phyloP scores from a whole-genome alignment of 1,140 invertebrate genomes.

The Lamellibrachia luymesi region DNA sequence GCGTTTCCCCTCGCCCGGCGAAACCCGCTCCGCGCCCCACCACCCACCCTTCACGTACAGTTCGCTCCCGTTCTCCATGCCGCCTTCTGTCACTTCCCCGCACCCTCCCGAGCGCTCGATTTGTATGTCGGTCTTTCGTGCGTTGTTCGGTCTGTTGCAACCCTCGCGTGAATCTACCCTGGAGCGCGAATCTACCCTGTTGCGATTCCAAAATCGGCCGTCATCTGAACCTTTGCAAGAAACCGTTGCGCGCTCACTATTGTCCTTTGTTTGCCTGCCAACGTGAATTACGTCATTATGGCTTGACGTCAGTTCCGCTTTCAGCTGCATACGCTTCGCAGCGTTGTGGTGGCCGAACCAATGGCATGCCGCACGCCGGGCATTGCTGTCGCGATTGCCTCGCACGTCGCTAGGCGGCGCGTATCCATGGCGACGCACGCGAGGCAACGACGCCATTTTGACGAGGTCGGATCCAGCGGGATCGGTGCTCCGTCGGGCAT shows the following conservation, averaged over 20 bases:
- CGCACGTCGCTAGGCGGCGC: background rate
- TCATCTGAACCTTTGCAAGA: background rate
- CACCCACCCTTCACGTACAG: background rate
- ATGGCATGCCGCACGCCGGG: background rate
- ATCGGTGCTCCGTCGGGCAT: background rate
- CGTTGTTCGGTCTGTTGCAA: background rate
- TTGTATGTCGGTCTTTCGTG: background rate
- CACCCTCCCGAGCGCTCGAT: background rate
- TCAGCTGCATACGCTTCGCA: background rate
- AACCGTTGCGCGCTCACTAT: slow-evolving; percentile 3
- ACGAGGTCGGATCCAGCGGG: background rate
- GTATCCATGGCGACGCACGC: background rate
- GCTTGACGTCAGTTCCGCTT: background rate
- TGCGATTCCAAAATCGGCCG: background rate
- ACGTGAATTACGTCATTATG: background rate
- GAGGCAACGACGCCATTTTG: background rate
- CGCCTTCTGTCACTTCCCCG: background rate
- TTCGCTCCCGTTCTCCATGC: background rate
- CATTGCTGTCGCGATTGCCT: background rate
- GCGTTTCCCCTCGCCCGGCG: background rate
- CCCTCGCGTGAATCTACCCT: background rate
- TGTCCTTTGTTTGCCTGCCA: background rate
- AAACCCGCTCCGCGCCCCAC: background rate
- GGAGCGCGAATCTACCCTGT: background rate
- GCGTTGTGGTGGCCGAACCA: background rate